phyloP scores from a whole-genome alignment of 1,140 invertebrate genomes.

The Drosophila sp. region DNA sequence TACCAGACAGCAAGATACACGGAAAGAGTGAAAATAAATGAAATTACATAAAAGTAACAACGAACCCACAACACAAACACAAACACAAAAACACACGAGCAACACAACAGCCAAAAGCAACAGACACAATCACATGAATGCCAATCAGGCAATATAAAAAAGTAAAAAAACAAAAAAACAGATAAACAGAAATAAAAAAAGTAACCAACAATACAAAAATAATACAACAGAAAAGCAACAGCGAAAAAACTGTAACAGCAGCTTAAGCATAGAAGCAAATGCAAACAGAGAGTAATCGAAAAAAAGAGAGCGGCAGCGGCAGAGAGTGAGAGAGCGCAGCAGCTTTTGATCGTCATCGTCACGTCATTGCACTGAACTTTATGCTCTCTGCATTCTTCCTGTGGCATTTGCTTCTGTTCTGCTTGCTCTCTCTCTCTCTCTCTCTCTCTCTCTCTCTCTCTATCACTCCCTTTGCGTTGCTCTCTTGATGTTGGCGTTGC shows the following conservation, averaged over 20 bases:
- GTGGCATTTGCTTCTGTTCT: constrained; percentile 38
- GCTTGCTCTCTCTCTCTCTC: constrained; percentile 33
- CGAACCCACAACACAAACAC: constrained; percentile 59
- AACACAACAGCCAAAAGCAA: constrained; percentile 22
- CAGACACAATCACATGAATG: constrained; percentile 48
- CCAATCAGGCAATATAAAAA: constrained; percentile 37
- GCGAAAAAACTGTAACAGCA: constrained; percentile 40
- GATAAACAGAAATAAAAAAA: neutral
- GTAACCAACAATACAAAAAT: constrained; percentile 18
- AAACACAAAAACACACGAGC: neutral
- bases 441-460: constrained; percentile 1
- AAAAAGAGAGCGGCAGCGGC: constrained; percentile 13
- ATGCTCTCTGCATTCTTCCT: constrained; percentile 47
- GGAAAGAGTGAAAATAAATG: constrained; percentile 71
- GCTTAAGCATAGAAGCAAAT: constrained; percentile 42
- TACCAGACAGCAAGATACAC: constrained; percentile 23
- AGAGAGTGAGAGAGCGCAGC: constrained; percentile 15
- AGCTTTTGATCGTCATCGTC: constrained; percentile 24
- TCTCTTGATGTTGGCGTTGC: constrained; percentile 1
- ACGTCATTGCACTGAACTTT: constrained; percentile 52
- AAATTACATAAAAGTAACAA: constrained; percentile 83
- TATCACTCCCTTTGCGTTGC: too few species aligned
- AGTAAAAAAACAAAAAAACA: neutral
- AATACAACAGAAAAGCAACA: constrained; percentile 14
- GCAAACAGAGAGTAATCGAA: constrained; percentile 5